phyloP scores from a whole-genome alignment of 1,140 invertebrate species.

The Steinernema khuongi region DNA sequence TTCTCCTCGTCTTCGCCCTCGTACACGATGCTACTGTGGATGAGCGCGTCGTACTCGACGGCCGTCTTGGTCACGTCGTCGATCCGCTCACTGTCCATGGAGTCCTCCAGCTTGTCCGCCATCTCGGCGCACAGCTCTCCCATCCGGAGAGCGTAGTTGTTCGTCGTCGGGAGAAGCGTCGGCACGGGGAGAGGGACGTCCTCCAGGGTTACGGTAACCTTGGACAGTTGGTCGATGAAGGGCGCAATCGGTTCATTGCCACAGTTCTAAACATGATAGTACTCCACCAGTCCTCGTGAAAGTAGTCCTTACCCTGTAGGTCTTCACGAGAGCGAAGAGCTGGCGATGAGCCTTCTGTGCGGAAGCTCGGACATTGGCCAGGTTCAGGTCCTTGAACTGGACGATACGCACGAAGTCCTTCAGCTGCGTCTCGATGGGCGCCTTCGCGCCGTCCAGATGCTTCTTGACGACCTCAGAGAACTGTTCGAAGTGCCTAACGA shows the following conservation, averaged over 20 bases:
- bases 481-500: conserved; percentile 77
- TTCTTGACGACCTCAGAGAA: conserved; percentile 68
- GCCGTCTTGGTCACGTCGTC: background rate
- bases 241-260: background rate
- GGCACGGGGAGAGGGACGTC: background rate
- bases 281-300: background rate
- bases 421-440: conserved; percentile 79
- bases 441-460: conserved; percentile 64
- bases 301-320: conserved; percentile 44
- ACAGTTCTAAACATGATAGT: background rate
- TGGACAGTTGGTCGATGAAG: background rate
- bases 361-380: conserved; percentile 78
- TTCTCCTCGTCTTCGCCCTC: conserved; percentile 37
- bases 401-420: conserved; percentile 86
- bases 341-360: conserved; percentile 49
- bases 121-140: conserved; percentile 13
- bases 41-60: background rate
- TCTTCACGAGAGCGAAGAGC: conserved; percentile 48
- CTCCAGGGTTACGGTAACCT: background rate
- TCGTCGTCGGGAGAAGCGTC: background rate
- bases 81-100: background rate
- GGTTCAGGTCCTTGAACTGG: conserved; percentile 89
- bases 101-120: background rate
- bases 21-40: conserved; percentile 13
- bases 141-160: background rate